These are phyloP conservation scores for Pagetopsis macropterus DNA, from an alignment of 2,797 vertebrate genomes.

Conservation along the genomic window DNA sequence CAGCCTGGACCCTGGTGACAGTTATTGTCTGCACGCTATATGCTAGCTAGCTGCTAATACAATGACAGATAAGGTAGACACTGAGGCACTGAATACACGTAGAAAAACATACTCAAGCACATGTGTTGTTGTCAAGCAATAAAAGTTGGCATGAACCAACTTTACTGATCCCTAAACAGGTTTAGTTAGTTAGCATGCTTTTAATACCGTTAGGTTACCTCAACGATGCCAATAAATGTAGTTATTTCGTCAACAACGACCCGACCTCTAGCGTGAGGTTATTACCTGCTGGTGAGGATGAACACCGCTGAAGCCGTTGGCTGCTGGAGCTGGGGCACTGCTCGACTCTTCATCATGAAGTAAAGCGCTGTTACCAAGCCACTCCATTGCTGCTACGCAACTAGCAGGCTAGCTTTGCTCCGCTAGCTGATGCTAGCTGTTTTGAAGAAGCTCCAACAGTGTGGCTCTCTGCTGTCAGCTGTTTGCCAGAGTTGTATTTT, in stretches of 20 bases:
- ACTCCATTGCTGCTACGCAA: conserved; percentile 77
- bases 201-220: background rate
- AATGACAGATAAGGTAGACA: background rate
- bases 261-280: rapidly evolving
- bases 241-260: background rate
- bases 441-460: background rate
- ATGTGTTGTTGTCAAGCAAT: background rate
- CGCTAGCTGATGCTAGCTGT: conserved; percentile 57
- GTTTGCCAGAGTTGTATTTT: background rate
- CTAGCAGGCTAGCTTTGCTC: conserved; percentile 46
- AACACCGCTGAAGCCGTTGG: background rate
- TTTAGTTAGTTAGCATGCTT: conserved; percentile 46
- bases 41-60: background rate
- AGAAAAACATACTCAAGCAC: background rate
- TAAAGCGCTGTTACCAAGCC: conserved; percentile 68
- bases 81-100: rapidly evolving
- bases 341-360: conserved; percentile 38
- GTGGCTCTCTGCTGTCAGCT: background rate
- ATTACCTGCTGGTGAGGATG: conserved; percentile 66
- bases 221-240: background rate
- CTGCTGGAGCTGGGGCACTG: conserved; percentile 21
- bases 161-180: background rate
- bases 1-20: background rate
- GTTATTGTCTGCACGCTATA: background rate
- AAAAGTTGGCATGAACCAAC: conserved; percentile 4